A percentile compares a stretch with the other conserved stretches of the same genome.
Evolutionary conservation across 2,797 vertebrate genomes (phyloP).

Genomic region (Chrysocyon brachyurus): DNA sequence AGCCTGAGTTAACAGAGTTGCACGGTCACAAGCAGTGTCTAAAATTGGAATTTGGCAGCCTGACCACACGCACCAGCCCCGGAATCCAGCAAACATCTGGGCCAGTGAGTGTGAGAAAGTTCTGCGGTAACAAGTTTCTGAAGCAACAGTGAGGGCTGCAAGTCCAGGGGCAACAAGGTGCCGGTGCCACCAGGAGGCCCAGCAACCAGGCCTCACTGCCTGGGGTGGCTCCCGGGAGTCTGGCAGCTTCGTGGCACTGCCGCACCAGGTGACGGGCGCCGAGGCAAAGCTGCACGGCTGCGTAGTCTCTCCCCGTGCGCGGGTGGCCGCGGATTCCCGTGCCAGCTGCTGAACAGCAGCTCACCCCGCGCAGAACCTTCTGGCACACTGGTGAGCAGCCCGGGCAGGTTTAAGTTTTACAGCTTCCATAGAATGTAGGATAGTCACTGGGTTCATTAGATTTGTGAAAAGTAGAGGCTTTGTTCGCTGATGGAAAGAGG

Average conservation of each 20-base stretch:
- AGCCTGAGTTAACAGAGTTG: slow-evolving; percentile 67
- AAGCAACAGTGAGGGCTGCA: slow-evolving; percentile 35
- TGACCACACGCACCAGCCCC: slow-evolving; percentile 62
- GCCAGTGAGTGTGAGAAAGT: slow-evolving; percentile 57
- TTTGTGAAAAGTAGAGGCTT: background rate
- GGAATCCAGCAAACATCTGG: slow-evolving; percentile 60
- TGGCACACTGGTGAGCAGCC: background rate
- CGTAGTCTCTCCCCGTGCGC: too few relatives aligned
- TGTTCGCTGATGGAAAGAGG: slow-evolving; percentile 36
- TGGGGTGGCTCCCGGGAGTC: background rate
- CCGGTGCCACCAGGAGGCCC: background rate
- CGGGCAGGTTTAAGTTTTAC: slow-evolving; percentile 16
- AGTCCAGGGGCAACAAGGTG: slow-evolving; percentile 14
- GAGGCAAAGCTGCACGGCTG: too few relatives aligned
- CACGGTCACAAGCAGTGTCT: slow-evolving; percentile 59
- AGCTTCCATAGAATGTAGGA: background rate
- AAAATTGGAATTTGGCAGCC: slow-evolving; percentile 75
- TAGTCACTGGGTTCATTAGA: background rate
- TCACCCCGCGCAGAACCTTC: background rate
- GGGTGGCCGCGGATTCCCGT: background rate
- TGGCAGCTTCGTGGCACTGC: background rate
- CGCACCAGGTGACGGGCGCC: background rate
- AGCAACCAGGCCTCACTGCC: background rate
- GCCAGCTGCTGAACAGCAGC: background rate
- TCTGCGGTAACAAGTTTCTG: slow-evolving; percentile 66